Conservation (phyloP, 2,888 invertebrate genomes). For the Eutolmus rufibarbis region DNA sequence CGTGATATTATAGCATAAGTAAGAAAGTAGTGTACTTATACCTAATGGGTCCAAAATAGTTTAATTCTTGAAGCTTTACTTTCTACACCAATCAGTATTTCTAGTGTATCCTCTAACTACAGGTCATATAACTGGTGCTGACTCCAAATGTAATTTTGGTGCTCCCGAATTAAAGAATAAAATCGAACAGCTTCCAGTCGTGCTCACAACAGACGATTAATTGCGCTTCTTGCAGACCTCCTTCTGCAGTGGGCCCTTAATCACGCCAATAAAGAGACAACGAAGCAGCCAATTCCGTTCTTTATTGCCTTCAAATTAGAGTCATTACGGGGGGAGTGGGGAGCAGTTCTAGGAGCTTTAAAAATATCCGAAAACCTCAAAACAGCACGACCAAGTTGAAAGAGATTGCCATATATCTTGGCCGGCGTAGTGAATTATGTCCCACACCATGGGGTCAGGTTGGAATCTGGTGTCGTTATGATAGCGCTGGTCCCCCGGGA, state of each 20-base stretch:
- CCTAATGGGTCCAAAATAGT: no score
- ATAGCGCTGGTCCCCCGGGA: not conserved
- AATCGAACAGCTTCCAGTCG: not conserved
- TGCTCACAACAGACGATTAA: not conserved
- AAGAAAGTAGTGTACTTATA: no score
- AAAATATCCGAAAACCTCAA: constrained; percentile 1
- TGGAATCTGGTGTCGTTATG: constrained; percentile 28
- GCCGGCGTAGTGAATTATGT: constrained; percentile 11
- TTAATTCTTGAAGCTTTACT: not conserved
- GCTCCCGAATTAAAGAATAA: not conserved
- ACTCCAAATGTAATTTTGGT: not conserved
- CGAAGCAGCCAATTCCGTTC: not conserved
- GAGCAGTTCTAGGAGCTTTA: constrained; percentile 10
- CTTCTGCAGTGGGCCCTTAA: not conserved
- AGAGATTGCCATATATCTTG: constrained; percentile 15
- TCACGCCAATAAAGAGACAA: not conserved
- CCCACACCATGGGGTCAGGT: constrained; percentile 31
- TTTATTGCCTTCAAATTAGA: constrained; percentile 20
- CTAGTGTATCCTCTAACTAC: not conserved
- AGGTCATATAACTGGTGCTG: not conserved
- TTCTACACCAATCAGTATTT: not conserved
- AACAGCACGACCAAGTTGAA: not conserved
- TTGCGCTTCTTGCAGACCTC: not conserved
- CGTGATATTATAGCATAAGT: no score
- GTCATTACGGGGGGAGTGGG: not conserved